These are phyloP conservation scores for Perca fluviatilis DNA, from an alignment of 2,113 vertebrate genomes.

Conservation along the genomic window DNA sequence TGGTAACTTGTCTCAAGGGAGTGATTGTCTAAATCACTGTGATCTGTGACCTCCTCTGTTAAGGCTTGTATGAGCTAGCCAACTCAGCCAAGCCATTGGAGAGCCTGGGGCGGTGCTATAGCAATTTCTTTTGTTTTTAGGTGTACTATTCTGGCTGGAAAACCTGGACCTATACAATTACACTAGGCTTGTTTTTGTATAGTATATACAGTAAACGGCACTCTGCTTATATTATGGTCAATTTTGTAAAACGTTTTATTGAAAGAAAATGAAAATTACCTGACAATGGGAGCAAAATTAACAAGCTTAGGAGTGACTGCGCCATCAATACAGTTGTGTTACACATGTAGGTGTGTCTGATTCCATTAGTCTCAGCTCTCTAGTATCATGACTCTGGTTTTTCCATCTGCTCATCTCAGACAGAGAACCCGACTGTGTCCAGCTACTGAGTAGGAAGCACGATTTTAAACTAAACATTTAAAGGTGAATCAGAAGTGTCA, in stretches of 20 bases:
- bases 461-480: not conserved
- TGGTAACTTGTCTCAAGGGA: slow-evolving; percentile 9
- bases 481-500: slow-evolving; percentile 11
- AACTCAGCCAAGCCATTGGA: not conserved
- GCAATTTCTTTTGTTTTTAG: not conserved
- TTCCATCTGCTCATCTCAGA: slow-evolving; percentile 41
- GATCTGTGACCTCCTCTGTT: not conserved
- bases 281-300: not conserved
- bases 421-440: slow-evolving; percentile 29
- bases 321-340: not conserved
- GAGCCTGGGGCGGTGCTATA: not conserved
- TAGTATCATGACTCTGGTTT: slow-evolving; percentile 26
- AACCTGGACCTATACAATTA: not conserved
- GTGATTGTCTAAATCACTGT: slow-evolving; percentile 20
- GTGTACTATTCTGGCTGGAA: not conserved
- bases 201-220: not conserved
- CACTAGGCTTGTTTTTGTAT: not conserved
- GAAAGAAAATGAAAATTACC: not conserved
- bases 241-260: not conserved
- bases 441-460: not conserved
- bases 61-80: not conserved
- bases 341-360: slow-evolving; percentile 19
- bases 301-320: not conserved
- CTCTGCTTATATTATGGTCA: not conserved
- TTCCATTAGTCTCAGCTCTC: slow-evolving; percentile 39